These are phyloP conservation scores for Oppia nitens DNA, from an alignment of 1,140 invertebrate species.

Conservation along the genomic window DNA sequence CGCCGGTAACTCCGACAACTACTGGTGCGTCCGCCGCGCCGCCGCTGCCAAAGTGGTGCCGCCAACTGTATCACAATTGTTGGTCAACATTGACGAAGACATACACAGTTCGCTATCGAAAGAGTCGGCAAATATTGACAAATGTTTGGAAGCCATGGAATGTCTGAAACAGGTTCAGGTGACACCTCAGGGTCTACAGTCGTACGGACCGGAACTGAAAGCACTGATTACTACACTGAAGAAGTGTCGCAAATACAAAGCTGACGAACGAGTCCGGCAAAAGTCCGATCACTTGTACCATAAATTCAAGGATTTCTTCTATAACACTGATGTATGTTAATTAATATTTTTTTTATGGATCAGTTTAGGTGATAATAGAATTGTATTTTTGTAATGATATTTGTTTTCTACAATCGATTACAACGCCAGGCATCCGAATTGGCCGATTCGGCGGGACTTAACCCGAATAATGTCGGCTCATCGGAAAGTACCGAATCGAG, in stretches of 20 bases:
- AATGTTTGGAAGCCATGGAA: slow-evolving; percentile 6
- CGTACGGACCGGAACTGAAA: background rate
- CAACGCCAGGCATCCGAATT: no score
- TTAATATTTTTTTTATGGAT: no score
- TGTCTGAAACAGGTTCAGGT: background rate
- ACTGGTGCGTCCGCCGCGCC: no score
- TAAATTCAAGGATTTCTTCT: slow-evolving; percentile 6
- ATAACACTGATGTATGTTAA: background rate
- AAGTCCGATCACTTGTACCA: slow-evolving; percentile 1
- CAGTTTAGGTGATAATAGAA: no score
- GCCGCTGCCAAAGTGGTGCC: no score
- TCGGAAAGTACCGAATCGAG: no score
- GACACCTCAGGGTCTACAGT: background rate
- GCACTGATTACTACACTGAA: slow-evolving; percentile 4
- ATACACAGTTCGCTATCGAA: background rate
- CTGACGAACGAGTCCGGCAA: background rate
- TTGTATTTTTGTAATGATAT: no score
- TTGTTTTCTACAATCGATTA: no score
- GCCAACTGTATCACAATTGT: no score
- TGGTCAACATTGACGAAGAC: background rate
- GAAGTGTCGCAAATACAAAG: slow-evolving; percentile 11
- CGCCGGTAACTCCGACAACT: no score
- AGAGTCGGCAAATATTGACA: background rate
- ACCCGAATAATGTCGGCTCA: no score
- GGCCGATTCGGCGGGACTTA: no score